Percentiles rank a stretch among this genome's conserved stretches.
Evolutionary conservation across 2,113 vertebrate genomes (phyloP).

Genomic region (Nettapus auritus): DNA sequence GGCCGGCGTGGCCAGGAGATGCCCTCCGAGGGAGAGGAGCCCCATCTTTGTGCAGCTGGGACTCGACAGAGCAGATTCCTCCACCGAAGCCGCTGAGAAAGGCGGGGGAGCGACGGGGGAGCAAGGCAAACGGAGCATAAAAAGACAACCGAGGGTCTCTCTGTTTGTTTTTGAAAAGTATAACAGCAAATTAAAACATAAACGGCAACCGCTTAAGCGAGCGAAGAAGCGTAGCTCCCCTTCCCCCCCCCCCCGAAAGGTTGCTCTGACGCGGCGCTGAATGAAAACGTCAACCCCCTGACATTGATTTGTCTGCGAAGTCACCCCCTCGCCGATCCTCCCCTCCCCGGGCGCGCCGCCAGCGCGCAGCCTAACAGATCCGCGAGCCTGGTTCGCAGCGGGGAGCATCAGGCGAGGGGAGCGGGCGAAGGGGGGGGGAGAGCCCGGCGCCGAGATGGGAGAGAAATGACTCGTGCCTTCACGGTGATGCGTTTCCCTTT

Average conservation of each 20-base stretch:
- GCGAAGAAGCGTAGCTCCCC: background rate
- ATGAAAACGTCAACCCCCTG: constrained; percentile 70
- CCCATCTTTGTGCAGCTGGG: background rate
- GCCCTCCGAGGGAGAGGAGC: background rate
- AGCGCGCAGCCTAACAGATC: constrained; percentile 1
- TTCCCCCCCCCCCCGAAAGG: background rate
- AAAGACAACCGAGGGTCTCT: constrained; percentile 27
- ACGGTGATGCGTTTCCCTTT: constrained; percentile 34
- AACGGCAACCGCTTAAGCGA: constrained; percentile 48
- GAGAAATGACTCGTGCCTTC: constrained; percentile 15
- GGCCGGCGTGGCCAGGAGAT: background rate
- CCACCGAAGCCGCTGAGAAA: background rate
- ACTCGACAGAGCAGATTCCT: background rate
- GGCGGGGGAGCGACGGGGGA: background rate
- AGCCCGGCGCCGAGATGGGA: background rate
- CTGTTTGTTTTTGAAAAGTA: constrained; percentile 25
- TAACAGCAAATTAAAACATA: constrained; percentile 73
- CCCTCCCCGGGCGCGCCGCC: constrained; percentile 7
- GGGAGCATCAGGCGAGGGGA: background rate
- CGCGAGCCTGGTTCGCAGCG: background rate
- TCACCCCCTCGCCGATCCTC: constrained; percentile 3
- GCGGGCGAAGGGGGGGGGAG: background rate
- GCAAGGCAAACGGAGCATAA: constrained; percentile 49
- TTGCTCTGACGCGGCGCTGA: constrained; percentile 29
- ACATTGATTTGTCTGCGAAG: constrained; percentile 62